Evolutionary conservation across 2,797 vertebrate genomes (phyloP).

Genomic region (Chaetophractus vellerosus): DNA sequence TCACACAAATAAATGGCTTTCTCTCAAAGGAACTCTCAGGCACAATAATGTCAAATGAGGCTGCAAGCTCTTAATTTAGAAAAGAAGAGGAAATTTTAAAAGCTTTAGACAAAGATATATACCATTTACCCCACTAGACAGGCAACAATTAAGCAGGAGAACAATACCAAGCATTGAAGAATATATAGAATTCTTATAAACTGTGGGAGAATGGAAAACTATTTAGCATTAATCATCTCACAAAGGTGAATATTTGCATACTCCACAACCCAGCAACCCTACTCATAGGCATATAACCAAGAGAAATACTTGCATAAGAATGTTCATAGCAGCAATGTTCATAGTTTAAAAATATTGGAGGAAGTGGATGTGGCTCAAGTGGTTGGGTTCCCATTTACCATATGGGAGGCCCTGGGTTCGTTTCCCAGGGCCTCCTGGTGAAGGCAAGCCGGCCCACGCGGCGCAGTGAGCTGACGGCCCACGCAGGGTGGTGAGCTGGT

Average conservation of each 20-base stretch:
- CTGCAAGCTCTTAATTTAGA: constrained; percentile 48
- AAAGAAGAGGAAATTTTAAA: constrained; percentile 69
- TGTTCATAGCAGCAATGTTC: constrained; percentile 46
- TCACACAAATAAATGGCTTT: constrained; percentile 71
- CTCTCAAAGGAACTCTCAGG: constrained; percentile 58
- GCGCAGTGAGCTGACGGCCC: no score
- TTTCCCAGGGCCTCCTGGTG: no score
- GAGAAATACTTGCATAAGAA: constrained; percentile 53
- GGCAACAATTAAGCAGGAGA: constrained; percentile 63
- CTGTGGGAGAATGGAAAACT: constrained; percentile 2
- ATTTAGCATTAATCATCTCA: constrained; percentile 62
- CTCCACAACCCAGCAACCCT: not conserved
- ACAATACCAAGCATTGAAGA: constrained; percentile 57
- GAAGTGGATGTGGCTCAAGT: no score
- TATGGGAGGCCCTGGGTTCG: no score
- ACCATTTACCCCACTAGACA: constrained; percentile 24
- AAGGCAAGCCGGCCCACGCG: no score
- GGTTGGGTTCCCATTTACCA: no score
- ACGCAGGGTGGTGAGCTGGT: no score
- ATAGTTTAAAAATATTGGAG: not conserved
- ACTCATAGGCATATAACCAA: not conserved
- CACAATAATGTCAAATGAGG: constrained; percentile 57
- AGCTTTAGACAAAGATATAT: not conserved
- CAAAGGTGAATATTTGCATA: constrained; percentile 49
- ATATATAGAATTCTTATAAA: constrained; percentile 55